phyloP scores from a whole-genome alignment of 1,140 invertebrate genomes.

The Eriosoma lanigerum region DNA sequence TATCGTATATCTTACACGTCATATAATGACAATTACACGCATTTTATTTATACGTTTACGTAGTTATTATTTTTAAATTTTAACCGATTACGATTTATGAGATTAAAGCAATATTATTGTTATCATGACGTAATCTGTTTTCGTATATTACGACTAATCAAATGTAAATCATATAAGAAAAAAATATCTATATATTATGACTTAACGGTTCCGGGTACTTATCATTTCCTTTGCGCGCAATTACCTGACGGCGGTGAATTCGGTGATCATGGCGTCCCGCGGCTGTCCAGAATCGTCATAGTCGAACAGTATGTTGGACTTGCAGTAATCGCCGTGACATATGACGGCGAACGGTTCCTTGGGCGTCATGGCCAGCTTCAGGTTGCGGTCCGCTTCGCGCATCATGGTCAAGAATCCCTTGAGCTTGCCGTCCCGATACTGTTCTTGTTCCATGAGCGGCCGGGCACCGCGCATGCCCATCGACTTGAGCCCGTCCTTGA shows the following conservation, averaged over 20 bases:
- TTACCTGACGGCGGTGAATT: conserved; percentile 58
- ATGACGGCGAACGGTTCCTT: conserved; percentile 59
- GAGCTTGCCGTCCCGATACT: conserved; percentile 36
- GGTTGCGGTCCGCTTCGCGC: conserved; percentile 55
- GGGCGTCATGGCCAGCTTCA: conserved; percentile 56
- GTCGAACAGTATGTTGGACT: conserved; percentile 63
- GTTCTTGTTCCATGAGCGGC: conserved; percentile 18
- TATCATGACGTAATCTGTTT: no score
- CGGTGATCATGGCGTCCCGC: conserved; percentile 58
- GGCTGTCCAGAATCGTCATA: conserved; percentile 55
- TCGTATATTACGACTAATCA: no score
- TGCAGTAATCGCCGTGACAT: conserved; percentile 64
- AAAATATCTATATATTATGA: no score
- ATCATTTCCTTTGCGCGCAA: no score
- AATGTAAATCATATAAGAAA: no score
- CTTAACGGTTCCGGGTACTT: no score
- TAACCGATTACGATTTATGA: no score
- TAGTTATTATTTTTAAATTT: no score
- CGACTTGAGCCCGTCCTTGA: conserved; percentile 46
- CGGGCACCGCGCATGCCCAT: conserved; percentile 38
- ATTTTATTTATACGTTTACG: no score
- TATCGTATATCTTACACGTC: no score
- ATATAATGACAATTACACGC: no score
- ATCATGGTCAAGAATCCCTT: conserved; percentile 26
- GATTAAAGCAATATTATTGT: no score